Evolutionary conservation across 2,888 invertebrate species (phyloP), one percentile per base, ranked within the genome.

Genomic region (Odontocerum albicorne): DNA sequence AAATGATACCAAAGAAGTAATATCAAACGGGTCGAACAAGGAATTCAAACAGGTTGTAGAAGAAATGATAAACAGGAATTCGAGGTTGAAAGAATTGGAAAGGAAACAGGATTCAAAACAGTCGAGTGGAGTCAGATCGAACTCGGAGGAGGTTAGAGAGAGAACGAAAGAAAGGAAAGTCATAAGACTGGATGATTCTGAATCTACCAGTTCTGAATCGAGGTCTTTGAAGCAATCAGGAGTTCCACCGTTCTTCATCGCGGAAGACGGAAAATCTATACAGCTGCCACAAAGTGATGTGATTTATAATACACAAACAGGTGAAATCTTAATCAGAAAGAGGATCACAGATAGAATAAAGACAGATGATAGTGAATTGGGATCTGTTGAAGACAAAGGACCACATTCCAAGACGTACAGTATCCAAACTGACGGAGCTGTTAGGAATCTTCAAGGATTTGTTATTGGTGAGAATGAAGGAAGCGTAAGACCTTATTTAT

Each of bases 241-340:
- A 13, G 54, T 57, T 4, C 50, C 31, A 16, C 46, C 42, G 31
- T 58, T 57, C 4, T 62, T 49, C 42, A 52, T 53, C 17, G 55
- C 56, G 3, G 60, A 57, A n/a, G 55, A 58, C 15, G 58, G 58
- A 0, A 59, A 53, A 35, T 55, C 51, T 7, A 49, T 56, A 10
- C 50, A 61, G 17, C 35, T 58, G 36, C 57, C 55, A 7, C 42
- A 60, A 17, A 59, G 52, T 16, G 62, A 61, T 20, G 61, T 61
- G 6, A 50, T 61, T 6, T 58, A 58, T 38, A 59, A 60, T 21
- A 22, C 45, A 16, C 55, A 44, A 32, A 58, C 59, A 2, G 60
- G 58, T 8, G 59, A 60, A 36, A 55, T 53, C 12, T 22, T 59
- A n/a, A 57, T 57, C 22, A 50, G 53, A 15, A 55, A 59, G 12